Evolutionary conservation across 2,797 vertebrate species (phyloP).

Genomic region (Tenualosa ilisha): DNA sequence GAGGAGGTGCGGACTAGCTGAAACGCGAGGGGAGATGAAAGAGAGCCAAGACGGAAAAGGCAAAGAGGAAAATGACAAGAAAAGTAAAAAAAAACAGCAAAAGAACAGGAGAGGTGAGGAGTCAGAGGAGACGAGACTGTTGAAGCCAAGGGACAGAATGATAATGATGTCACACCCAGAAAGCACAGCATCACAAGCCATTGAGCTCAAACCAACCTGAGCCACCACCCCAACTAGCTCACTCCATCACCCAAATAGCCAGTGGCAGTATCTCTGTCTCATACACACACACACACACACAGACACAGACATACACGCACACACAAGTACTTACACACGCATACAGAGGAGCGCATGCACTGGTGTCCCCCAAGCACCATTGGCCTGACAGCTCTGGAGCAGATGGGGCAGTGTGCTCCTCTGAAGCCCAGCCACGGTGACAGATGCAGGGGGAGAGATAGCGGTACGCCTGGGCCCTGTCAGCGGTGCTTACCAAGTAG

Average conservation of each 20-base stretch:
- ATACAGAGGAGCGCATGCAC: background rate
- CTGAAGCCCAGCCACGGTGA: conserved; percentile 25
- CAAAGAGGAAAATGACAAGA: background rate
- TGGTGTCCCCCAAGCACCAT: conserved; percentile 30
- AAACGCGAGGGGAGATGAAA: background rate
- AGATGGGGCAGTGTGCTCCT: conserved; percentile 36
- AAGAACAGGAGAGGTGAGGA: background rate
- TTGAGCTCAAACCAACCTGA: conserved; percentile 18
- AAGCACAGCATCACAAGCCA: background rate
- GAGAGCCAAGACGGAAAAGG: background rate
- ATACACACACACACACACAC: conserved; percentile 18
- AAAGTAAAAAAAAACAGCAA: background rate
- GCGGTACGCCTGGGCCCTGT: background rate
- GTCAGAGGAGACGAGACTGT: background rate
- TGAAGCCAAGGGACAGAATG: background rate
- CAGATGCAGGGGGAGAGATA: conserved; percentile 26
- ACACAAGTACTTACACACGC: background rate
- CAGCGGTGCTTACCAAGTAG: conserved; percentile 21
- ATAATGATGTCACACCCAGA: conserved; percentile 20
- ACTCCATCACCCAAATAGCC: conserved; percentile 14
- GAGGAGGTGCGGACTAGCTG: background rate
- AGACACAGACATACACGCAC: conserved; percentile 15
- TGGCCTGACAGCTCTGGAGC: conserved; percentile 30
- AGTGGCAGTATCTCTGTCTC: conserved; percentile 9
- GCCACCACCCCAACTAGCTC: conserved; percentile 1